phyloP scores from a whole-genome alignment of 2,888 invertebrate genomes.

The Trachelus stipa region DNA sequence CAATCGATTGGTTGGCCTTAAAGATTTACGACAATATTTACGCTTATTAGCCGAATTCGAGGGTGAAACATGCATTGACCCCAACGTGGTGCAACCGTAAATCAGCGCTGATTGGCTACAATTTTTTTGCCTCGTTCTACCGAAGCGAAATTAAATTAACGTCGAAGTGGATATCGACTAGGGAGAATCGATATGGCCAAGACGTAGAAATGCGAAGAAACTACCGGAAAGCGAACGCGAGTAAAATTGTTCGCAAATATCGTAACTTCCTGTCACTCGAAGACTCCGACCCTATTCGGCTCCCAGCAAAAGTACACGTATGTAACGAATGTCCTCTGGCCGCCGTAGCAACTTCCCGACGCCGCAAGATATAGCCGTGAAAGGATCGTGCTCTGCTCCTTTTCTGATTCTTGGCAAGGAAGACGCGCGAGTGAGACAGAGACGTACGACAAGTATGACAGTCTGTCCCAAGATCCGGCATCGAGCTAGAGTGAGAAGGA shows the following conservation, averaged over 20 bases:
- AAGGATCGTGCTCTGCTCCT: background rate
- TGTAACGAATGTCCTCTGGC: background rate
- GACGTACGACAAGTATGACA: background rate
- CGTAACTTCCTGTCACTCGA: background rate
- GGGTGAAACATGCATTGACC: background rate
- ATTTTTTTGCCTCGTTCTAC: background rate
- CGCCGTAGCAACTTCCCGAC: background rate
- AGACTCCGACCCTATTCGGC: background rate
- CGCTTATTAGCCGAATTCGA: constrained; percentile 15
- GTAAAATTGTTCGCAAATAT: background rate
- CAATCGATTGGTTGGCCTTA: background rate
- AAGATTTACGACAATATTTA: constrained; percentile 25
- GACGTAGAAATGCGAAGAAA: background rate
- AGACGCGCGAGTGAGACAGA: background rate
- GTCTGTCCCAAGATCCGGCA: background rate
- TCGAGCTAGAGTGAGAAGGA: background rate
- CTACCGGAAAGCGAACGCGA: background rate
- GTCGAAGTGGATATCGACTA: background rate
- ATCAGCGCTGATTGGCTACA: constrained; percentile 9
- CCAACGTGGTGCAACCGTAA: background rate
- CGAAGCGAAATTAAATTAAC: constrained; percentile 10
- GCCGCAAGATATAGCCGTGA: background rate
- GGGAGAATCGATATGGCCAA: constrained; percentile 5
- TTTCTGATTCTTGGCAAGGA: background rate
- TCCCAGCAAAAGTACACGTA: background rate